Evolutionary conservation across 2,888 invertebrate species (phyloP).

Genomic region (Caenorhabditis sp.): DNA sequence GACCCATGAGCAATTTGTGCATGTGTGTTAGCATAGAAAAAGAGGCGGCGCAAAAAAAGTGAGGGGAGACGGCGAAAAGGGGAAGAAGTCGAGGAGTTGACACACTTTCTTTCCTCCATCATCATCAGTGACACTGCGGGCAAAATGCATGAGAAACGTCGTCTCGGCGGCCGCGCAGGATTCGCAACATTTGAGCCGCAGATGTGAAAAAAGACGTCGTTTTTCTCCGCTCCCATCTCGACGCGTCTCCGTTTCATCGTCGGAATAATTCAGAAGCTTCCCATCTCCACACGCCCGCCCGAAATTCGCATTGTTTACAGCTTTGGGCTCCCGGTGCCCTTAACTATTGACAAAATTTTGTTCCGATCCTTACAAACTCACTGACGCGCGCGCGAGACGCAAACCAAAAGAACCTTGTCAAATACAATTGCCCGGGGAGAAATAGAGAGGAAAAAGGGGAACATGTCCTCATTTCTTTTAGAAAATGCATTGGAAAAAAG

Average conservation of each 20-base stretch:
- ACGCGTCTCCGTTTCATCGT: conserved; percentile 10
- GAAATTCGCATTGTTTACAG: conserved; percentile 18
- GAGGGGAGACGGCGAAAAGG: conserved; percentile 8
- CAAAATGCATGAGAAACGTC: conserved; percentile 6
- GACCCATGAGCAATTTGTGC: conserved; percentile 33
- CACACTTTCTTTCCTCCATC: conserved; percentile 37
- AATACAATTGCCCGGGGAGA: background rate
- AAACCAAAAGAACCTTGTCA: background rate
- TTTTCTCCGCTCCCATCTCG: background rate
- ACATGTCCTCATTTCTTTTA: background rate
- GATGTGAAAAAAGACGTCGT: background rate
- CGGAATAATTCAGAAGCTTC: conserved; percentile 16
- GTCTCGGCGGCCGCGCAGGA: background rate
- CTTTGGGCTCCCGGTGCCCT: background rate
- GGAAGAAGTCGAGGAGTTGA: conserved; percentile 26
- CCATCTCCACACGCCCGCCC: background rate
- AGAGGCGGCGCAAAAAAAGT: too few relatives aligned
- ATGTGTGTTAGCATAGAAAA: conserved; percentile 32
- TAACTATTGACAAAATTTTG: conserved; percentile 8
- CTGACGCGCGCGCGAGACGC: too few relatives aligned
- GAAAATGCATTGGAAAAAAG: conserved; percentile 10
- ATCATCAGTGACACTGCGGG: conserved; percentile 25
- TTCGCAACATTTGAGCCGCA: conserved; percentile 5
- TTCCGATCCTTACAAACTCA: too few relatives aligned
- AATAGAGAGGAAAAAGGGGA: conserved; percentile 1